Evolutionary conservation across 2,797 vertebrate genomes (phyloP).

Genomic region (Fratercula arctica): DNA sequence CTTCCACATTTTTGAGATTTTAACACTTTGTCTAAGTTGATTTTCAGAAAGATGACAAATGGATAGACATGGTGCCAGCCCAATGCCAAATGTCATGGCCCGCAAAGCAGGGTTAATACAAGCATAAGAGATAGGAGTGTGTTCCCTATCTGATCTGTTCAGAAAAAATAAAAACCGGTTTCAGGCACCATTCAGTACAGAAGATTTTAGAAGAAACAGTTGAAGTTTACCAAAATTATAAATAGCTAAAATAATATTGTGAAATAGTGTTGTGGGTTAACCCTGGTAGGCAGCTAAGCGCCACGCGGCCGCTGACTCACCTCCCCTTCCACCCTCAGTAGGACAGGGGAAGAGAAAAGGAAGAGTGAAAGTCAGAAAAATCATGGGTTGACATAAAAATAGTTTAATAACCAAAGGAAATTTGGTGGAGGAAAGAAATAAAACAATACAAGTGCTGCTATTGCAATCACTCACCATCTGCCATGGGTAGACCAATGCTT

Average conservation of each 20-base stretch:
- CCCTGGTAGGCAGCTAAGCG: fast-evolving
- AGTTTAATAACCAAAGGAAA: neutral
- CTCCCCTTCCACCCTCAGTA: neutral
- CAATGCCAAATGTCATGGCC: neutral
- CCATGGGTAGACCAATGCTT: neutral
- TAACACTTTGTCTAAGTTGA: neutral
- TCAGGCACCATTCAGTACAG: neutral
- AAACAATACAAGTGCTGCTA: neutral
- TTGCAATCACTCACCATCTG: neutral
- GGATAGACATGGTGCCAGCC: neutral
- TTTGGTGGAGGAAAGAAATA: too few species aligned
- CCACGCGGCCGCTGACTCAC: neutral
- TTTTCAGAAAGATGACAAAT: neutral
- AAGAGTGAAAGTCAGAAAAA: neutral
- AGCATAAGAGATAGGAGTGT: neutral
- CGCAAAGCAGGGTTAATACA: neutral
- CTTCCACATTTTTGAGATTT: neutral
- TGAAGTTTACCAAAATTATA: neutral
- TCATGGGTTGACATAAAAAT: neutral
- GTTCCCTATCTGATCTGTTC: neutral
- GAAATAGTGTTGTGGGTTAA: neutral
- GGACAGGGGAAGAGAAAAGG: neutral
- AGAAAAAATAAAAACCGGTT: neutral
- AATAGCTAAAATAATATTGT: neutral
- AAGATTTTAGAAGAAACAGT: neutral